A percentile compares a stretch with the other conserved stretches of the same genome.
Evolutionary conservation across 2,113 vertebrate genomes (phyloP).

Genomic region (Scomber colias): DNA sequence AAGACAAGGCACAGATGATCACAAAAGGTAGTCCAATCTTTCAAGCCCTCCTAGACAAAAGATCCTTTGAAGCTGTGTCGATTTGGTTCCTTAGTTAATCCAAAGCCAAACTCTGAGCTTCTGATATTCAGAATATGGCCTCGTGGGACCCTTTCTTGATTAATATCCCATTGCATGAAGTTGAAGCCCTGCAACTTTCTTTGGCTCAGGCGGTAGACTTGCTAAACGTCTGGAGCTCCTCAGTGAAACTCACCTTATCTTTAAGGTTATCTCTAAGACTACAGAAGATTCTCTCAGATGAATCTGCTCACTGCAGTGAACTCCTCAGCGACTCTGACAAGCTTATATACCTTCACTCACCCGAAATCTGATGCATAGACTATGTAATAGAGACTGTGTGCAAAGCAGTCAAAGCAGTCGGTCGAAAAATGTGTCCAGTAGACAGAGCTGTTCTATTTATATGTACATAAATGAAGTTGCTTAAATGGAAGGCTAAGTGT

Average conservation of each 20-base stretch:
- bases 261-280: conserved; percentile 67
- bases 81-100: conserved; percentile 66
- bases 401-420: conserved; percentile 74
- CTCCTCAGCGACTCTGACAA: conserved; percentile 17
- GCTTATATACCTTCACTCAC: conserved; percentile 83
- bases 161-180: conserved; percentile 62
- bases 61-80: conserved; percentile 71
- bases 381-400: conserved; percentile 85
- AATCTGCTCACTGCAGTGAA: conserved; percentile 83
- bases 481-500: conserved; percentile 85
- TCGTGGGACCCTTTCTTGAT: conserved; percentile 32
- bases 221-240: conserved; percentile 60
- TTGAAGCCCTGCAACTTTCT: conserved; percentile 39
- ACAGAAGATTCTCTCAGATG: conserved; percentile 79
- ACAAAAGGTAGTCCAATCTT: conserved; percentile 69
- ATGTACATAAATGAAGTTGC: conserved; percentile 88
- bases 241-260: conserved; percentile 81
- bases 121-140: conserved; percentile 53
- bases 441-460: conserved; percentile 88
- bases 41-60: conserved; percentile 61
- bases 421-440: conserved; percentile 86
- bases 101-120: conserved; percentile 60
- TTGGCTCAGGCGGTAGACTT: conserved; percentile 22
- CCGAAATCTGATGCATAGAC: conserved; percentile 85
- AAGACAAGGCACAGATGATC: conserved; percentile 48